Conservation (phyloP, 92 coral and sea anemone species). For the Parazoanthus atlanticus region DNA sequence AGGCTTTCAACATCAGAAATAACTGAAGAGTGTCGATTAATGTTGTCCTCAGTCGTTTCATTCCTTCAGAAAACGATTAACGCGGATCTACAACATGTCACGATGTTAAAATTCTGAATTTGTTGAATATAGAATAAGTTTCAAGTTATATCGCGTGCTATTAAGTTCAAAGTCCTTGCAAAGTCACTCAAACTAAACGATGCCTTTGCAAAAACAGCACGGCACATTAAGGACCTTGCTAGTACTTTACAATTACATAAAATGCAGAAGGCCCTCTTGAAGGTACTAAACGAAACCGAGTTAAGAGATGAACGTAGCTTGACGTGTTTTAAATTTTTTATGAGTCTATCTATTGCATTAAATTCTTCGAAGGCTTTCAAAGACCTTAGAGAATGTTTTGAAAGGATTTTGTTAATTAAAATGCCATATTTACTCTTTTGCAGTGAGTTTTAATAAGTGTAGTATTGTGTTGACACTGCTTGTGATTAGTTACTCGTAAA, state of each 20-base stretch:
- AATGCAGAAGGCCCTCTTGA: background rate
- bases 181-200: background rate
- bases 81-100: background rate
- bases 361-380: background rate
- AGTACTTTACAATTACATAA: no score
- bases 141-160: background rate
- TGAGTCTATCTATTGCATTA: background rate
- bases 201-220: background rate
- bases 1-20: background rate
- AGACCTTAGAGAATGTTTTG: background rate
- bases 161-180: no score
- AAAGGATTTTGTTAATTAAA: slow-evolving; percentile 1
- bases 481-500: background rate
- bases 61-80: background rate
- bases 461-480: background rate
- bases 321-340: background rate
- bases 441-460: background rate
- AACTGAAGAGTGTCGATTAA: background rate
- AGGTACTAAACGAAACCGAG: background rate
- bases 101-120: background rate
- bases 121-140: no score
- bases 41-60: background rate
- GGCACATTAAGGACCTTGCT: no score
- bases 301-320: background rate
- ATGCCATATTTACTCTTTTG: slow-evolving; percentile 1